Base-by-base conservation (phyloP, 2,888 invertebrate species). In the Harmothoe impar region DNA sequence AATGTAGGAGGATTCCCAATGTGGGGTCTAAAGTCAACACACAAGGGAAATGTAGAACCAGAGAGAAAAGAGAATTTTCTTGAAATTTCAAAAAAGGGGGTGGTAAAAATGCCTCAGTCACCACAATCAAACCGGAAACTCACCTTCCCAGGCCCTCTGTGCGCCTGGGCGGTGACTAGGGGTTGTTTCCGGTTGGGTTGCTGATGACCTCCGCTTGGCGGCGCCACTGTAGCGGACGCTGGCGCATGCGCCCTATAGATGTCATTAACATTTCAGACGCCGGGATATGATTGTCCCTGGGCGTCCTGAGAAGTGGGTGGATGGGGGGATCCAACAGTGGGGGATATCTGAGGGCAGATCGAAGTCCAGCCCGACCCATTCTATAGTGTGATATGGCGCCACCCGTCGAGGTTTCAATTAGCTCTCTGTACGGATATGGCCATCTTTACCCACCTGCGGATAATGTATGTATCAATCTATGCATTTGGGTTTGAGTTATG, bases 321-420 rank as follows among this genome's bases (percentile, higher is more conserved):
- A 20, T 3, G 62, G n/a, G 62, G 62, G 62, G 62, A 62, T 62
- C 62, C 62, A n/a, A 20, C 62, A 12, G 3, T 29, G 25, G 72
- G 0, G 72, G 62, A 62, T 62, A 20, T 62, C 62, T n/a, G 72
- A 72, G 72, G 72, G 72, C 29, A 72, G 72, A 72, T 72, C 72
- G 72, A 72, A 62, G 62, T 20, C 23, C 62, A 3, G 15, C 62
- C 5, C 25, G 3, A 20, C 20, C 23, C 62, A n/a, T n/a, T n/a
- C n/a, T n/a, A n/a, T n/a, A n/a, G n/a, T n/a, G n/a, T n/a, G n/a
- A n/a, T n/a, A n/a, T n/a, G n/a, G n/a, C n/a, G n/a, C n/a, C n/a
- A n/a, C n/a, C n/a, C n/a, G n/a, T n/a, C n/a, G n/a, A n/a, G n/a
- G n/a, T n/a, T n/a, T n/a, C n/a, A n/a, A n/a, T n/a, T n/a, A n/a